Percentiles rank a stretch among this genome's conserved stretches.
Conservation (phyloP, 2,113 vertebrate species). For the Pseudonaja textilis region DNA sequence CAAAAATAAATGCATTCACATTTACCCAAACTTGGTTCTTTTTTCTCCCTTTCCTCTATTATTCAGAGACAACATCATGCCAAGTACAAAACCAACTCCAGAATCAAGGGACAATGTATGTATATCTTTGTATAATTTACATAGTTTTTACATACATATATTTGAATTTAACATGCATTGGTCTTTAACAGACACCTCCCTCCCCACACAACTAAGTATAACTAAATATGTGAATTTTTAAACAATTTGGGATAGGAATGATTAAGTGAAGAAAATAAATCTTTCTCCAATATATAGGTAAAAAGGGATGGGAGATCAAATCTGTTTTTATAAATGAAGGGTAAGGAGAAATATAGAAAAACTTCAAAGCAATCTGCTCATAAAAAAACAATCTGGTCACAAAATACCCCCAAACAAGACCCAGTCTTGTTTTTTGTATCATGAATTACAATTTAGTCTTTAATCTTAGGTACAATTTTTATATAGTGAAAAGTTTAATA, state of each 20-base stretch:
- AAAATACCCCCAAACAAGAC: background rate
- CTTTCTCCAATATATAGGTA: background rate
- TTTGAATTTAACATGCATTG: background rate
- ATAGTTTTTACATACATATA: background rate
- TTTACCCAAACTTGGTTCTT: background rate
- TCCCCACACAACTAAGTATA: background rate
- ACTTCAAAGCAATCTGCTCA: background rate
- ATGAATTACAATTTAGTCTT: background rate
- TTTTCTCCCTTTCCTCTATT: background rate
- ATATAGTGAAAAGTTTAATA: background rate
- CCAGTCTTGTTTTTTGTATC: background rate
- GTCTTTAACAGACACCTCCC: background rate
- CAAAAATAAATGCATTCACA: background rate
- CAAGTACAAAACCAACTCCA: background rate
- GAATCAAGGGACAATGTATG: background rate
- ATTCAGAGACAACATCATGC: background rate
- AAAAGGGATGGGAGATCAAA: background rate
- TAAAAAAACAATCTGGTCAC: background rate
- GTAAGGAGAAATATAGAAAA: background rate
- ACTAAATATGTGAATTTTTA: background rate
- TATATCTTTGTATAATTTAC: background rate
- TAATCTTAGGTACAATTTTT: background rate
- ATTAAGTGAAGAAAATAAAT: background rate
- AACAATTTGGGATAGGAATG: background rate
- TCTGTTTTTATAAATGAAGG: background rate